Evolutionary conservation across 2,888 invertebrate species (phyloP).

Genomic region (Urechis unicinctus): DNA sequence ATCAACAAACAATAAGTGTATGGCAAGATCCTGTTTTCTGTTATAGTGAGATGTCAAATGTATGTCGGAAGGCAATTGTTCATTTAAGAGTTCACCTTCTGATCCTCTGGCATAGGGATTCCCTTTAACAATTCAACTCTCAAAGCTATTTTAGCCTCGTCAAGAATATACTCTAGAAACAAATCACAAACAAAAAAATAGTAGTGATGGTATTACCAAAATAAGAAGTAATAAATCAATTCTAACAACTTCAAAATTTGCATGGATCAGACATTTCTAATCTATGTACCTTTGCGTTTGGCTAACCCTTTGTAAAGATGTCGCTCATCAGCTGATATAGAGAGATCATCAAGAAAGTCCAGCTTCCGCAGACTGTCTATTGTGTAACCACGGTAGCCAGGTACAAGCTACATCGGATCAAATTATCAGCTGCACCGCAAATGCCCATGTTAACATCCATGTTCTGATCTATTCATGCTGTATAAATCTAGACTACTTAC

Average conservation of each 20-base stretch:
- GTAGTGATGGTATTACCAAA: too few relatives aligned
- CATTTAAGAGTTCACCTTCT: slow-evolving; percentile 24
- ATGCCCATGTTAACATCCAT: neutral
- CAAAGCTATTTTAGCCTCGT: slow-evolving; percentile 40
- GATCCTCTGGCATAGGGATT: slow-evolving; percentile 42
- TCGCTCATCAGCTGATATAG: slow-evolving; percentile 46
- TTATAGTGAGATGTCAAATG: too few relatives aligned
- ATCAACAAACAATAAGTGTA: too few relatives aligned
- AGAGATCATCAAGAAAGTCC: slow-evolving; percentile 41
- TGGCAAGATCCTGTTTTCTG: too few relatives aligned
- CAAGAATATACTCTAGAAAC: slow-evolving; percentile 37
- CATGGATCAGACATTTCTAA: too few relatives aligned
- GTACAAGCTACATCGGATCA: slow-evolving; percentile 31
- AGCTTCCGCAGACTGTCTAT: slow-evolving; percentile 41
- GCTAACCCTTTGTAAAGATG: slow-evolving; percentile 44
- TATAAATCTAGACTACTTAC: slow-evolving; percentile 27
- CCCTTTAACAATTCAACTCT: slow-evolving; percentile 37
- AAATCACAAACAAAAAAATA: too few relatives aligned
- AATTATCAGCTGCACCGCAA: neutral
- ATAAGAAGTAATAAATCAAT: too few relatives aligned
- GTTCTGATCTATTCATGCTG: too few relatives aligned
- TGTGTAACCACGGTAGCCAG: slow-evolving; percentile 47
- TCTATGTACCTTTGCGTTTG: slow-evolving; percentile 38
- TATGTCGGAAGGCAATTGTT: neutral
- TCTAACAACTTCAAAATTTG: too few relatives aligned